Evolutionary conservation across 2,888 invertebrate species (phyloP).

Genomic region (Lithophane ornitopus): DNA sequence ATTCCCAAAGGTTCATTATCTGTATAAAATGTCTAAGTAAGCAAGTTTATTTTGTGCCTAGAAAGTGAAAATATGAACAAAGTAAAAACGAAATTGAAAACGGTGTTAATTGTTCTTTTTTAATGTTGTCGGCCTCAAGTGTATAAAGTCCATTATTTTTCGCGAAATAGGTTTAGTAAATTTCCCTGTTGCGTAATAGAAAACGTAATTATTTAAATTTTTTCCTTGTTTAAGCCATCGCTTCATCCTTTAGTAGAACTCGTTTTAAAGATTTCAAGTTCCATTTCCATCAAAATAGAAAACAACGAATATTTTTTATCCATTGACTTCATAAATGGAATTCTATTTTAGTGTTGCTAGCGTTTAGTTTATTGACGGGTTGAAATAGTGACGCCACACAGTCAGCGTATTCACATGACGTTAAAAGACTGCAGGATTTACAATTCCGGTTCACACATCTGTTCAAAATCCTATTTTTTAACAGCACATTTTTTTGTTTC

Average conservation of each 20-base stretch:
- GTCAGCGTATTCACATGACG: constrained; percentile 2
- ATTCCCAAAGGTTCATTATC: constrained; percentile 42
- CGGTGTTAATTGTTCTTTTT: constrained; percentile 49
- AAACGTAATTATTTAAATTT: constrained; percentile 52
- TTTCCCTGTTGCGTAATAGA: constrained; percentile 34
- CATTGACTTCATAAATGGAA: constrained; percentile 23
- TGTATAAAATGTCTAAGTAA: constrained; percentile 36
- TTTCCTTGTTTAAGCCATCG: constrained; percentile 27
- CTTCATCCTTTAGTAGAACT: constrained; percentile 13
- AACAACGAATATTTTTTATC: neutral
- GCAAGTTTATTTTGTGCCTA: constrained; percentile 42
- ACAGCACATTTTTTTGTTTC: neutral
- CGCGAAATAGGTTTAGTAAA: constrained; percentile 39
- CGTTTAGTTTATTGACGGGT: constrained; percentile 2
- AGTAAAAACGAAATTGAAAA: constrained; percentile 43
- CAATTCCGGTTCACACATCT: neutral
- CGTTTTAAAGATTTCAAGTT: constrained; percentile 6
- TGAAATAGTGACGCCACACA: neutral
- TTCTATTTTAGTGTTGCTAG: constrained; percentile 1
- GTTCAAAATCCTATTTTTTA: no score
- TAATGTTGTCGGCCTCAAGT: constrained; percentile 43
- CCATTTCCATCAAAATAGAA: neutral
- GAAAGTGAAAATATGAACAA: constrained; percentile 42
- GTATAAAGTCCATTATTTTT: constrained; percentile 46
- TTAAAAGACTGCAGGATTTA: neutral